Evolutionary conservation across 2,888 invertebrate genomes (phyloP).

Genomic region (Pollenia labialis): DNA sequence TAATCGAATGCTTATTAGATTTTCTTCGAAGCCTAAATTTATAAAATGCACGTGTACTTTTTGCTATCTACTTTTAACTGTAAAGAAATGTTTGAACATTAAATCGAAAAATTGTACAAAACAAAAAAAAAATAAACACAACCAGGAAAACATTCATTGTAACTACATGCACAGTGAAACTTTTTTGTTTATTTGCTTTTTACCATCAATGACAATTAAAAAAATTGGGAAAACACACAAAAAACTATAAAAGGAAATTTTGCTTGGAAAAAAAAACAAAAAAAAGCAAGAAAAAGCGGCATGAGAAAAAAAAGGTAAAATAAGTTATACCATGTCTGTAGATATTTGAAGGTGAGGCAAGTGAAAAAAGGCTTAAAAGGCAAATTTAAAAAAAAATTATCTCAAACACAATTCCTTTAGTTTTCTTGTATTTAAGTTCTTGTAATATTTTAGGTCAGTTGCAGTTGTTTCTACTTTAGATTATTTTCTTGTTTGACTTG

Average conservation of each 20-base stretch:
- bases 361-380: not conserved
- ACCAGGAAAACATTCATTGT: not conserved
- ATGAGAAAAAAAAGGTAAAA: not conserved
- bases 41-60: conserved; percentile 43
- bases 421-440: too few species aligned
- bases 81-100: conserved; percentile 32
- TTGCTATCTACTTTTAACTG: conserved; percentile 21
- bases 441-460: not conserved
- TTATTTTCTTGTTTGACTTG: too few species aligned
- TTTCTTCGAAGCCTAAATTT: conserved; percentile 22
- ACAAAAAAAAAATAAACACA: not conserved
- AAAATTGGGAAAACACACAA: conserved; percentile 57
- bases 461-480: not conserved
- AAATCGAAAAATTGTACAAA: conserved; percentile 8
- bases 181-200: conserved; percentile 46
- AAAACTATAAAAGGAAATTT: conserved; percentile 18
- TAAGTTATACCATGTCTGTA: not conserved
- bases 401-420: too few species aligned
- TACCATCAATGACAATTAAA: conserved; percentile 67
- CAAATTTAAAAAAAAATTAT: too few species aligned
- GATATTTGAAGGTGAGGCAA: not conserved
- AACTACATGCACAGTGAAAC: conserved; percentile 13
- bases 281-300: conserved; percentile 1
- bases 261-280: not conserved
- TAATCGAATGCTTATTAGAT: not conserved